Conservation (phyloP, 2,888 invertebrate genomes). For the Scaptomyza reducta region DNA sequence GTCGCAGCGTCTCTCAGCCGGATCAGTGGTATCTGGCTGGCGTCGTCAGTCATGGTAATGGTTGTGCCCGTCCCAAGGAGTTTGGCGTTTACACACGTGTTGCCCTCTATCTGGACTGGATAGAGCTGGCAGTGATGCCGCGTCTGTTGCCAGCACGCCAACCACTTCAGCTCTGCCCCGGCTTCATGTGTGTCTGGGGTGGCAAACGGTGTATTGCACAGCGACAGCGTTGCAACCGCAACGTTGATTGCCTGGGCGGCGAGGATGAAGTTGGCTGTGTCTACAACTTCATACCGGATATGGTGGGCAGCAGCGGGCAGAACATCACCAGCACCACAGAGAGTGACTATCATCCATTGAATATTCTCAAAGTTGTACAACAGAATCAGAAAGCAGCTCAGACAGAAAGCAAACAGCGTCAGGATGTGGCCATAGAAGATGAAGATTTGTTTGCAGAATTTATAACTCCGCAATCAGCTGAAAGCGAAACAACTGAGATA, state of each 20-base stretch:
- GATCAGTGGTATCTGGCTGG: conserved; percentile 93
- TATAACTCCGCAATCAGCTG: not conserved
- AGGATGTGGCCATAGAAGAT: conserved; percentile 53
- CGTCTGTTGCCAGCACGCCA: conserved; percentile 84
- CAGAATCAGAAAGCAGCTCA: conserved; percentile 17
- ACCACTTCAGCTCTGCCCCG: conserved; percentile 89
- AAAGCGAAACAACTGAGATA: conserved; percentile 4
- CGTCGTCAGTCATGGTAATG: conserved; percentile 94
- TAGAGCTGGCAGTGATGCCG: conserved; percentile 83
- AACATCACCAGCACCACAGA: conserved; percentile 65
- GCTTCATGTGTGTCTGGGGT: conserved; percentile 88
- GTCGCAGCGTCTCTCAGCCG: conserved; percentile 88
- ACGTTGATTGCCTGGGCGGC: conserved; percentile 90
- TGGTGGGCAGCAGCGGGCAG: conserved; percentile 66
- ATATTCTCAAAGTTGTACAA: not conserved
- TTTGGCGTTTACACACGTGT: conserved; percentile 94
- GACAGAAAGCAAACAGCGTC: conserved; percentile 35
- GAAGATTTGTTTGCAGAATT: conserved; percentile 30
- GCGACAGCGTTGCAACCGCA: conserved; percentile 88
- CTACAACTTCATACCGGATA: conserved; percentile 81
- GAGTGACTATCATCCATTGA: conserved; percentile 71
- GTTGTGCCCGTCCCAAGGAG: conserved; percentile 91
- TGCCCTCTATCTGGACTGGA: conserved; percentile 90
- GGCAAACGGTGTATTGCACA: conserved; percentile 88
- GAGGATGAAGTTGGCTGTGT: conserved; percentile 92